phyloP scores from a whole-genome alignment of 2,113 vertebrate species.

The Neotragus moschatus region DNA sequence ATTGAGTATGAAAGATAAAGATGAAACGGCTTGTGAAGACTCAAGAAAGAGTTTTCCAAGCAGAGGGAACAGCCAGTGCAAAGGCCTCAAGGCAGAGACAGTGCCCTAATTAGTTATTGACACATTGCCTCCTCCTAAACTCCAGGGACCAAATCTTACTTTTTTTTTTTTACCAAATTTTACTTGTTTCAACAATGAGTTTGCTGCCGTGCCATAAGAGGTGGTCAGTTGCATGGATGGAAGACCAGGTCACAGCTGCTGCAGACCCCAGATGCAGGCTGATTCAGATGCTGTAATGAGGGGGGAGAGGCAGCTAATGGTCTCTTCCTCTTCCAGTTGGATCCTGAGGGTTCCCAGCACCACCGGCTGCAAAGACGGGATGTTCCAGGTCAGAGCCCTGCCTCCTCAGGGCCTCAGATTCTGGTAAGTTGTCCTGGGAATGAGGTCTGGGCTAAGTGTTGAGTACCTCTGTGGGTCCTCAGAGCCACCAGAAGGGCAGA shows the following conservation, averaged over 20 bases:
- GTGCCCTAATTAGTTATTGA: neutral
- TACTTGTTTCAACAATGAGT: neutral
- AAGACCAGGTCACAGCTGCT: neutral
- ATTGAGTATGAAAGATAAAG: neutral
- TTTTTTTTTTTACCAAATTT: neutral
- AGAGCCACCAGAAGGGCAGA: neutral
- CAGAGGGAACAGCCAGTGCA: neutral
- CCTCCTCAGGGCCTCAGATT: slow-evolving; percentile 78
- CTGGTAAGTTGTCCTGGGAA: slow-evolving; percentile 74
- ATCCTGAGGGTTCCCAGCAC: slow-evolving; percentile 72
- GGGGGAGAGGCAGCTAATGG: neutral
- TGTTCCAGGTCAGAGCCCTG: slow-evolving; percentile 60
- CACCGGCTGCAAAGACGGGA: slow-evolving; percentile 85
- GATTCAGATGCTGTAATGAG: neutral
- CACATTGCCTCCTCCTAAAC: neutral
- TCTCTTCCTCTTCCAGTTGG: slow-evolving; percentile 74
- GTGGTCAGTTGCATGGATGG: neutral
- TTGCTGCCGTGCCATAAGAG: neutral
- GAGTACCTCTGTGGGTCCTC: neutral
- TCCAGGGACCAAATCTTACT: neutral
- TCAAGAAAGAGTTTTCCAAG: neutral
- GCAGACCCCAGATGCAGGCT: neutral
- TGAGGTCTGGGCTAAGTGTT: too few species aligned
- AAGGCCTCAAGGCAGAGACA: neutral
- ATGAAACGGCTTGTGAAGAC: neutral